Conservation (phyloP, 2,888 invertebrate species). For the Eupelmus urozonus region DNA sequence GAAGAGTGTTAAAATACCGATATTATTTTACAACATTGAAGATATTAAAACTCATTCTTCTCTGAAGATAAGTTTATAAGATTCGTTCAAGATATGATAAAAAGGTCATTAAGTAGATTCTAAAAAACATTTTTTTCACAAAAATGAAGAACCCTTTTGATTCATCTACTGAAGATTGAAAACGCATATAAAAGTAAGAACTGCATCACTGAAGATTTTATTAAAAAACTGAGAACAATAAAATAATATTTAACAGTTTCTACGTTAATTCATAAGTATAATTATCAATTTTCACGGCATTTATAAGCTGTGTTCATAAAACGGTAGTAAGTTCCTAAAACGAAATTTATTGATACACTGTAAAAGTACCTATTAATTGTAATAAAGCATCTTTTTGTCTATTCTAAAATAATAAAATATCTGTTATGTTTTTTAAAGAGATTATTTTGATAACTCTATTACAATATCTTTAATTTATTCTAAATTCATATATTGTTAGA, state of each 20-base stretch:
- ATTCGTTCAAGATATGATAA: background rate
- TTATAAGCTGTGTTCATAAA: slow-evolving; percentile 41
- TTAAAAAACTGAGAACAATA: background rate
- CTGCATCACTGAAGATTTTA: slow-evolving; percentile 49
- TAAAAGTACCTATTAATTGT: slow-evolving; percentile 12
- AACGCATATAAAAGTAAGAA: background rate
- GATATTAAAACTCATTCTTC: slow-evolving; percentile 22
- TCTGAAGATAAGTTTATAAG: background rate
- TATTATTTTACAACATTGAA: slow-evolving; percentile 36
- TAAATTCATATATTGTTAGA: no score
- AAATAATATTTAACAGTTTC: slow-evolving; percentile 8
- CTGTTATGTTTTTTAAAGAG: no score
- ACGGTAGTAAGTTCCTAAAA: slow-evolving; percentile 57
- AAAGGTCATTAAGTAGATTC: background rate
- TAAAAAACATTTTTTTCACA: slow-evolving; percentile 4
- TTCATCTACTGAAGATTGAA: slow-evolving; percentile 48
- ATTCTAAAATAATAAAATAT: no score
- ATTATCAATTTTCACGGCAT: slow-evolving; percentile 26
- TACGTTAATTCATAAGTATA: slow-evolving; percentile 25
- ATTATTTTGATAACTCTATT: no score
- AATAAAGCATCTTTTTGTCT: background rate
- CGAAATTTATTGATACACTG: slow-evolving; percentile 25
- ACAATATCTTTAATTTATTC: no score
- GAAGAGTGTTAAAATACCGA: slow-evolving; percentile 1
- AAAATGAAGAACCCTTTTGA: slow-evolving; percentile 32